Base-by-base conservation (phyloP, 1,140 invertebrate genomes). In the Drosophila sturtevanti region DNA sequence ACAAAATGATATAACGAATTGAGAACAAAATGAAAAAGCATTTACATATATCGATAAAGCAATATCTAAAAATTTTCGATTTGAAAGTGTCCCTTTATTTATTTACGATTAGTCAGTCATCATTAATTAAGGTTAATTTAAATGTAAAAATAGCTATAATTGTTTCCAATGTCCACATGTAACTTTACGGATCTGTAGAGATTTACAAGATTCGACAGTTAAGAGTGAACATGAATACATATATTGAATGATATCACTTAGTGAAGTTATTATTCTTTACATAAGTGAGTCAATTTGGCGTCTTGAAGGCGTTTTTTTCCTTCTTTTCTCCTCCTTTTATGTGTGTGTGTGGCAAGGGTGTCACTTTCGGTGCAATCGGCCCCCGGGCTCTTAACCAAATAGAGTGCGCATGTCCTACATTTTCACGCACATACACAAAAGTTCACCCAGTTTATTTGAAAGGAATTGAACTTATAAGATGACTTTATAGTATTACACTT, bases 391-490 rank as follows among this genome's bases (percentile, higher is more conserved):
- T 63, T 77, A 69, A 68, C 68, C 79, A 63, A 82, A 71, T 77
- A 72, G 38, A 77, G 61, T 87, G 82, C 82, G 82, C 82, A 87
- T 87, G 82, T 89, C 82, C 82, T 86, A 71, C 63, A 77, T 81
- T 56, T 44, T 10, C 62, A 54, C 51, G 41, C 27, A 21, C 54
- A 56, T 27, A 56, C 54, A 56, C 22, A 55, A 55, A 34, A 56
- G 31, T 34, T 56, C 54, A 56, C 54, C 54, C 54, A 34, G 54
- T 56, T 56, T 56, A 18, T 34, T 56, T 10, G 11, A 18, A 48
- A 48, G 41, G 41, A 48, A 14, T 7, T 41, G 2, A 41, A 16
- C 27, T 31, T 55, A 9, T 14, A 55, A 34, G 5, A 55, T 31
- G 54, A 34, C 34, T 56, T 18, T 12, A 31, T 35, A 21, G 7